Percentiles rank a stretch among this genome's conserved stretches.
These are phyloP conservation scores for Grapholita molesta DNA, from an alignment of 1,140 invertebrate genomes.

Conservation along the genomic window DNA sequence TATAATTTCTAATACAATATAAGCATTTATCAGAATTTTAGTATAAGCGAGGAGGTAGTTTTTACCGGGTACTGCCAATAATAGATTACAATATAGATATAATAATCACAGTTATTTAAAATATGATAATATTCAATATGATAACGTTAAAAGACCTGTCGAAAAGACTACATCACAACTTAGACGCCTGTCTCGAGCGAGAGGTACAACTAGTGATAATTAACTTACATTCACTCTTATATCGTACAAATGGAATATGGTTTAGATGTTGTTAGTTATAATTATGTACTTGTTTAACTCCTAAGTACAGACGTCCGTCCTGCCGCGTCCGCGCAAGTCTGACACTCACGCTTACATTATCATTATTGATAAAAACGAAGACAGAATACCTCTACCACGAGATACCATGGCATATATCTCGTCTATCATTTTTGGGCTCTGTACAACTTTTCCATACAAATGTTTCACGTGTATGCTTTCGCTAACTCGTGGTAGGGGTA, in stretches of 20 bases:
- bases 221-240: constrained; percentile 55
- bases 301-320: constrained; percentile 55
- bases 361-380: too few relatives aligned
- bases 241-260: constrained; percentile 56
- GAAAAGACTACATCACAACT: constrained; percentile 67
- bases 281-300: constrained; percentile 69
- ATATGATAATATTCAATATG: constrained; percentile 41
- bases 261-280: constrained; percentile 56
- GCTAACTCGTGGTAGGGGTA: too few relatives aligned
- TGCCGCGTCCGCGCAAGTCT: not conserved
- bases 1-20: not conserved
- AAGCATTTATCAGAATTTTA: constrained; percentile 24
- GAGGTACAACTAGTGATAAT: constrained; percentile 48
- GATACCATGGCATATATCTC: too few relatives aligned
- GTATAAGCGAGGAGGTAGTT: constrained; percentile 44
- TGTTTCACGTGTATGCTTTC: too few relatives aligned
- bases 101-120: constrained; percentile 52
- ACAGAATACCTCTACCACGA: too few relatives aligned
- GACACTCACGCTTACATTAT: not conserved
- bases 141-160: constrained; percentile 56
- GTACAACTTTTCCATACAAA: too few relatives aligned
- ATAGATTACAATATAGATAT: constrained; percentile 35
- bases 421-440: too few relatives aligned
- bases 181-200: constrained; percentile 55
- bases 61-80: constrained; percentile 37